Base-by-base conservation (phyloP, 2,888 invertebrate genomes). In the Brachypterus glaber region DNA sequence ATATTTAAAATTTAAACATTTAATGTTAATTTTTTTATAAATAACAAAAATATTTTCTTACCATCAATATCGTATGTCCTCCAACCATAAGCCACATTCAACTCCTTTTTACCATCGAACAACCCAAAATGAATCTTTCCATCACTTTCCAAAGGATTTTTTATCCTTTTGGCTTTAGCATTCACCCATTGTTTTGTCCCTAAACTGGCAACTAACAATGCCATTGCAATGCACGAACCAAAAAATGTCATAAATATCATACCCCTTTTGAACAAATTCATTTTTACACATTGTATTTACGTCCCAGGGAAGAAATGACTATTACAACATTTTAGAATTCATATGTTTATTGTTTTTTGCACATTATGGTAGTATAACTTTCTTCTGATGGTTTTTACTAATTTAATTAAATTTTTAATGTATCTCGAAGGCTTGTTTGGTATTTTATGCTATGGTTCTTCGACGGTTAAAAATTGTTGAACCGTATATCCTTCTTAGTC, bases 101-200 rank as follows among this genome's bases (percentile, higher is more conserved):
- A 64, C 50, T 80, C 78, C 60, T 89, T 88, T 45, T 77, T 79
- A 0, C 93, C 93, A 53, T 82, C 79, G 57, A 93, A 88, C 5
- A 95, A 72, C 0, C 93, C 93, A 58, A 91, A 87, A 58, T 81
- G 77, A 41, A 90, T 77, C 47, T 74, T 71, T 0, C 89, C 90
- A 35, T 79, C 79, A 29, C 82, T 81, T 40, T 77, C 75, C 33
- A 72, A 63, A 1, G 78, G 75, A 54, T 78, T 81, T 4, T 76
- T 72, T 1, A 76, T 73, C 48, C 82, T 64, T 49, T 75, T 71
- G 3, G 87, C 87, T 33, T 72, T 71, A 2, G 88, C 83, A 46
- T 79, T 79, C 25, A 85, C 75, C 89, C 89, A 90, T 54, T 82
- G 79, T 49, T 83, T 82, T 3, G 89, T 89, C 1, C 84, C 85